Conservation (phyloP, 2,113 vertebrate species). For the Heterotis niloticus region DNA sequence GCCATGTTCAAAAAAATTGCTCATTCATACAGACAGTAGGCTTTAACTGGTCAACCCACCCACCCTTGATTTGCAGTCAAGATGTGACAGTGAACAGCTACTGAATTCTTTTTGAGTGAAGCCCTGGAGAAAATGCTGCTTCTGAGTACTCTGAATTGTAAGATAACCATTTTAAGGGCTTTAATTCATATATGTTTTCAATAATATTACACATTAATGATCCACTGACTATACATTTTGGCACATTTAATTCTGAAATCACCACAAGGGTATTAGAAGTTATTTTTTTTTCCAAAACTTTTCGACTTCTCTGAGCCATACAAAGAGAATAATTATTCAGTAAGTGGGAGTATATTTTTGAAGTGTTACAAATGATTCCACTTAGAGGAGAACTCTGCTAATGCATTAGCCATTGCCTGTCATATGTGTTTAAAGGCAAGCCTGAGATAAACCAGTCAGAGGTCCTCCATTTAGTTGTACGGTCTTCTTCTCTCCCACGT, state of each 20-base stretch:
- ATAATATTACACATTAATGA: neutral
- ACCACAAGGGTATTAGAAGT: neutral
- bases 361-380: constrained; percentile 2
- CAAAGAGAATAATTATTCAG: constrained; percentile 6
- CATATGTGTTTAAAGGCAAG: neutral
- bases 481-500: constrained; percentile 2
- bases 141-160: neutral
- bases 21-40: neutral
- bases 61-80: neutral
- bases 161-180: too few species aligned
- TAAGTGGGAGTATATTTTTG: constrained; percentile 3
- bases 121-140: too few species aligned
- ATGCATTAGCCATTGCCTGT: constrained; percentile 9
- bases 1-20: neutral
- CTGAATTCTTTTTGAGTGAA: neutral
- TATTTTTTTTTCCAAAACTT: neutral
- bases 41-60: neutral
- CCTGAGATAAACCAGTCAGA: neutral
- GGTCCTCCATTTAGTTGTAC: neutral
- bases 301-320: neutral
- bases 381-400: constrained; percentile 5
- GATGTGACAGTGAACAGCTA: neutral
- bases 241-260: neutral
- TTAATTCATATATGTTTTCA: too few species aligned
- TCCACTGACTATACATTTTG: neutral